Base-by-base conservation (phyloP, 2,888 invertebrate species). In the Oscheius sp. region DNA sequence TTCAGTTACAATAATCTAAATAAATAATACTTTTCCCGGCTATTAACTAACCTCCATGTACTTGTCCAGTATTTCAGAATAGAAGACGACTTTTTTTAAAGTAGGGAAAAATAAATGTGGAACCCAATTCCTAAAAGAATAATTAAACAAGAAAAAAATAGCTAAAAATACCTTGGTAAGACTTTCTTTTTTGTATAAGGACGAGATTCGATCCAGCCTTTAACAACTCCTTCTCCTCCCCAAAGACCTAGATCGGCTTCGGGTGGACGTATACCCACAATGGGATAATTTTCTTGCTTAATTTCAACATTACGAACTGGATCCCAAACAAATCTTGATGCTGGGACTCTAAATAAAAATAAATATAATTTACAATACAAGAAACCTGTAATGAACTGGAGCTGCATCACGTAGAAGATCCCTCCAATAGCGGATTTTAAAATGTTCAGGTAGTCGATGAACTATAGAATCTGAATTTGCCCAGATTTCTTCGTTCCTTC, bases 141-240 rank as follows among this genome's bases (percentile, higher is more conserved):
- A 3, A n/a, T 42, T 15, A 42, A 12, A 12, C 17, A 42, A 42
- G 17, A 42, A n/a, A 12, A 50, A n/a, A n/a, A 10, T 3, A 23
- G 6, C 5, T 1, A n/a, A 52, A 6, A 3, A 6, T n/a, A 64
- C 61, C 64, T 73, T 4, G 83, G 83, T n/a, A 85, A 66, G 63
- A 85, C 76, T 74, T 85, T 85, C 73, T 85, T 85, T 53, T 80
- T 82, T 3, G 79, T 81, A 58, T 78, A 83, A 6, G 84, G 83
- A 0, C 71, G 66, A 15, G 82, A 81, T 63, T 85, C 83, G 15
- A 74, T 71, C 85, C 92, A 93, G 57, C 95, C 97, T 89, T 93
- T 92, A 25, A 98, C 89, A 0, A 97, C 90, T 34, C 92, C 94
- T 89, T 98, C 98, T 8, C 97, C 97, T 74, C 96, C 97, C 96